Evolutionary conservation across 2,113 vertebrate species (phyloP), one percentile per base, ranked within the genome.

Genomic region (Varanus komodoensis): DNA sequence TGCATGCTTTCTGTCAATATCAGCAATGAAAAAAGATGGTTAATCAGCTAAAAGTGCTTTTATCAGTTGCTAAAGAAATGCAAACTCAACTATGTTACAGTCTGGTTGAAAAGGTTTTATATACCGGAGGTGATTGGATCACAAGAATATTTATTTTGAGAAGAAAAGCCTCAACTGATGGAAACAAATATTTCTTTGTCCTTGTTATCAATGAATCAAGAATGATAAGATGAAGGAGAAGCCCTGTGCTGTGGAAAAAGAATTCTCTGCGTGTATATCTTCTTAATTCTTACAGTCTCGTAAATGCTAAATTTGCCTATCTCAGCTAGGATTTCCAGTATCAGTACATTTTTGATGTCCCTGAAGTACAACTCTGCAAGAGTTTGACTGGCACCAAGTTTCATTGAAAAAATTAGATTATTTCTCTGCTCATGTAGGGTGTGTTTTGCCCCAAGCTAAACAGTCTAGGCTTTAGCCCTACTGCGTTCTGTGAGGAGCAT

Each of bases 401-500:
- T 97, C 96, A 97, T 95, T 97, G 97, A 95, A 96, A 96, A 97
- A 97, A 97, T 95, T 95, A 97, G 96, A 94, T 91, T 95, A 91
- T 95, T 96, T 97, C 95, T 95, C 95, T 92, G 95, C 92, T 94
- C 89, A 69, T 93, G 88, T 93, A 96, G 96, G 96, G 95, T 92
- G 94, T 95, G 95, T 96, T 96, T 97, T 93, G 97, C 97, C 97
- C 95, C 93, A 82, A 97, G 97, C 96, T 92, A 97, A 97, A 97
- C 96, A 97, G 93, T 93, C 85, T 91, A 95, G 94, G 91, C 90
- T 96, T 97, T 92, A 95, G 95, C 93, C 95, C 94, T 95, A 89
- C 91, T 94, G 92, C 67, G 9, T 96, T 96, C 96, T 90, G 32
- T 0, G 0, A 92, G 94, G 94, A 96, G 92, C 95, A 96, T 93